A percentile compares a stretch with the other conserved stretches of the same genome.
phyloP scores from a whole-genome alignment of 2,797 vertebrate genomes.

The Carcharodon carcharias region DNA sequence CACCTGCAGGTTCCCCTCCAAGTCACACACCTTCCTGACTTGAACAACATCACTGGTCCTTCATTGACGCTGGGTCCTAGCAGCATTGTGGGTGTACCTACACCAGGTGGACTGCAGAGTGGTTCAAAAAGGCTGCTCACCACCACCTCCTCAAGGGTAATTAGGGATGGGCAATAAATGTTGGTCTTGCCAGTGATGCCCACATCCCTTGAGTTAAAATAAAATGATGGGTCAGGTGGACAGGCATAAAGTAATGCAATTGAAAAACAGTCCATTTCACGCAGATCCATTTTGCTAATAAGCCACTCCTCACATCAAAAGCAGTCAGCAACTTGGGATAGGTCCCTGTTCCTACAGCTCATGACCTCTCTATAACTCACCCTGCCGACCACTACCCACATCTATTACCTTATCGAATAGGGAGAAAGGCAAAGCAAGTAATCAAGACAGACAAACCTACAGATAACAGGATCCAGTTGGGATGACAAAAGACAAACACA shows the following conservation, averaged over 20 bases:
- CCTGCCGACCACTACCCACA: background rate
- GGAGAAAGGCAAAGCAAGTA: background rate
- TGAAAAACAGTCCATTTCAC: background rate
- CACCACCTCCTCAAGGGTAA: no score
- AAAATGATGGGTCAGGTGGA: background rate
- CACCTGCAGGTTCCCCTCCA: no score
- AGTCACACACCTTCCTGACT: no score
- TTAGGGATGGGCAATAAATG: no score
- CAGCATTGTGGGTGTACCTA: no score
- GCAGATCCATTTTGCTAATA: background rate
- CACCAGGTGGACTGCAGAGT: no score
- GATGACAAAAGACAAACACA: background rate
- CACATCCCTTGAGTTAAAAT: no score
- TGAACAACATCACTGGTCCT: no score
- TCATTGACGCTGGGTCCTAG: no score
- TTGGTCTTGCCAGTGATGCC: no score
- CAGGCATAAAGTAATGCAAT: background rate
- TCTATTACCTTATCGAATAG: background rate
- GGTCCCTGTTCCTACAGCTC: background rate
- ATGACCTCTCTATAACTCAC: background rate
- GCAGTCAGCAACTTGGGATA: background rate
- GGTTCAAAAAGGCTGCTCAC: no score
- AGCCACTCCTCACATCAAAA: background rate
- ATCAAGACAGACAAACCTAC: background rate
- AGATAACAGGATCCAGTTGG: background rate